Evolutionary conservation across 2,797 vertebrate genomes (phyloP).

Genomic region (Champsocephalus gunnari): DNA sequence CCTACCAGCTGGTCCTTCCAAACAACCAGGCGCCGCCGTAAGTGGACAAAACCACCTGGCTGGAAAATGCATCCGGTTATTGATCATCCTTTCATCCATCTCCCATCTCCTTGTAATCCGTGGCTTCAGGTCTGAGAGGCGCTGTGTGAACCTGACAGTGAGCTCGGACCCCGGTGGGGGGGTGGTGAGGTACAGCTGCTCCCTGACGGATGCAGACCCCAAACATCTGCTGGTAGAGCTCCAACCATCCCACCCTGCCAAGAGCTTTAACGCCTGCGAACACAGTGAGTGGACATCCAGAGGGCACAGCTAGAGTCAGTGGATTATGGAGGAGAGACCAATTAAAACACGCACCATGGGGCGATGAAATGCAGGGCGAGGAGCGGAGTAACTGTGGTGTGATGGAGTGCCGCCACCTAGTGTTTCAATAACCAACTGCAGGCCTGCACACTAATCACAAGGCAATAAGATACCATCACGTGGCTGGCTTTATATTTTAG

Average conservation of each 20-base stretch:
- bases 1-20: conserved; percentile 76
- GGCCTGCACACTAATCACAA: not conserved
- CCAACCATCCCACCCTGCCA: conserved; percentile 47
- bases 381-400: not conserved
- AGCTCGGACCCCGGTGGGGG: conserved; percentile 2
- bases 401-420: conserved; percentile 53
- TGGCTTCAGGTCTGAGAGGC: conserved; percentile 48
- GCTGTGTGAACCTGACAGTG: conserved; percentile 49
- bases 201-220: conserved; percentile 38
- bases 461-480: not conserved
- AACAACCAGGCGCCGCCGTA: conserved; percentile 44
- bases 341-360: conserved; percentile 7
- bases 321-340: not conserved
- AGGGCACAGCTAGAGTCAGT: not conserved
- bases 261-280: conserved; percentile 37
- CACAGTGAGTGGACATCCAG: conserved; percentile 71
- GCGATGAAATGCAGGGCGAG: not conserved
- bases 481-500: not conserved
- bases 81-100: not conserved
- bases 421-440: conserved; percentile 51
- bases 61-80: not conserved
- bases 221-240: conserved; percentile 66
- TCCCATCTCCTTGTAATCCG: not conserved
- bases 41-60: conserved; percentile 45
- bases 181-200: conserved; percentile 72